These are phyloP conservation scores for Dexiosoma caninum DNA, from an alignment of 2,888 invertebrate species.

Conservation along the genomic window DNA sequence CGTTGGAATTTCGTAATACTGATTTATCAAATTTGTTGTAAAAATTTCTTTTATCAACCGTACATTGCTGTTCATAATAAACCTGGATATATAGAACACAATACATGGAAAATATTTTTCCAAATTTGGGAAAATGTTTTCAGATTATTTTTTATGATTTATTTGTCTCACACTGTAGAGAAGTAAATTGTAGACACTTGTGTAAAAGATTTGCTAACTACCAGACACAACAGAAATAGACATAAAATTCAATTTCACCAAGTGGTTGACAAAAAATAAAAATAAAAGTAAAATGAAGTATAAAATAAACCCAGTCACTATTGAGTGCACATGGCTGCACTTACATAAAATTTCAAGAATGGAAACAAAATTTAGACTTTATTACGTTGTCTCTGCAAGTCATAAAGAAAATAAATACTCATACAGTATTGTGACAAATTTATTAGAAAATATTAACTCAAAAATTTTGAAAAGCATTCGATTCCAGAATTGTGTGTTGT, in stretches of 20 bases:
- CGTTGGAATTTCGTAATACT: too few relatives aligned
- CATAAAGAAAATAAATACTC: background rate
- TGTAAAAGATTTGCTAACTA: background rate
- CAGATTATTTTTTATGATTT: background rate
- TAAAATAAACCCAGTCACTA: constrained; percentile 1
- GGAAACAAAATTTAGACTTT: background rate
- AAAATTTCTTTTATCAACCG: too few relatives aligned
- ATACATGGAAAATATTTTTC: too few relatives aligned
- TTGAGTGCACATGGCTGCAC: constrained; percentile 32
- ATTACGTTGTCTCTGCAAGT: background rate
- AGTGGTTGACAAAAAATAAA: constrained; percentile 9
- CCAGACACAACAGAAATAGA: background rate
- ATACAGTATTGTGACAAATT: background rate
- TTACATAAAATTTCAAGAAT: background rate
- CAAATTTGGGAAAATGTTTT: too few relatives aligned
- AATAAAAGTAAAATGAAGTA: too few relatives aligned
- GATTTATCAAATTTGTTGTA: too few relatives aligned
- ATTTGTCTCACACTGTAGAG: background rate
- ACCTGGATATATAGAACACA: too few relatives aligned
- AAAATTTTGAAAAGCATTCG: too few relatives aligned
- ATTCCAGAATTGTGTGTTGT: too few relatives aligned
- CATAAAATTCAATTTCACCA: background rate
- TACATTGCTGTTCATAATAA: too few relatives aligned
- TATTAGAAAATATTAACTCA: background rate
- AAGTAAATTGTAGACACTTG: background rate